Base-by-base conservation (phyloP, 2,113 vertebrate genomes). In the Eulacestoma nigropectus region DNA sequence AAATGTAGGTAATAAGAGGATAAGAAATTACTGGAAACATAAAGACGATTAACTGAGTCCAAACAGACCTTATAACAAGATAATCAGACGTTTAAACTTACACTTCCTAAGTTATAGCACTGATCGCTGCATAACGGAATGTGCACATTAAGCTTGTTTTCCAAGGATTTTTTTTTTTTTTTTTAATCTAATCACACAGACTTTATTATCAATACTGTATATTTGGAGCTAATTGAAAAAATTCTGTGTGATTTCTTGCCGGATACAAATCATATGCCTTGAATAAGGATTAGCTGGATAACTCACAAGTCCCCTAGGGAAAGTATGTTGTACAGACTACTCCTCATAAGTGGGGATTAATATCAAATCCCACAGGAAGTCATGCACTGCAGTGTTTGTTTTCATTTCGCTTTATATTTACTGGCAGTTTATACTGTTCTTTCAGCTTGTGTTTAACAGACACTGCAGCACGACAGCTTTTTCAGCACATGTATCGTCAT, bases 301-400 rank as follows among this genome's bases (percentile, higher is more conserved):
- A 93, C 90, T 84, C 82, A 78, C 75, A 93, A 90, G 79, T 90
- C 87, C 93, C 85, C 87, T 80, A 91, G 92, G 92, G 95, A 95
- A 96, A 96, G 96, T 88, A 96, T 92, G 90, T 90, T 95, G 82
- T 95, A 92, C 93, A 96, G 95, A 90, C 90, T 91, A 93, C 92
- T 94, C 79, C 82, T 95, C 59, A 5, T 92, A 96, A 97, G 91
- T 94, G 75, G 72, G 91, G 89, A 97, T 95, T 97, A 96, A 96
- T 96, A 96, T 84, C 90, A 93, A 93, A 96, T 96, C 93, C 93
- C 95, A 93, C 72, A 88, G 96, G 93, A 96, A 97, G 95, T 95
- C 90, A 70, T 88, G 82, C 88, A 93, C 82, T 90, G 78, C 93
- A 96, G 79, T 95, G 92, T 96, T 96, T 96, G 87, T 96, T 97